Base-by-base conservation (phyloP, 2,113 vertebrate genomes). In the Sclerurus mexicanus region DNA sequence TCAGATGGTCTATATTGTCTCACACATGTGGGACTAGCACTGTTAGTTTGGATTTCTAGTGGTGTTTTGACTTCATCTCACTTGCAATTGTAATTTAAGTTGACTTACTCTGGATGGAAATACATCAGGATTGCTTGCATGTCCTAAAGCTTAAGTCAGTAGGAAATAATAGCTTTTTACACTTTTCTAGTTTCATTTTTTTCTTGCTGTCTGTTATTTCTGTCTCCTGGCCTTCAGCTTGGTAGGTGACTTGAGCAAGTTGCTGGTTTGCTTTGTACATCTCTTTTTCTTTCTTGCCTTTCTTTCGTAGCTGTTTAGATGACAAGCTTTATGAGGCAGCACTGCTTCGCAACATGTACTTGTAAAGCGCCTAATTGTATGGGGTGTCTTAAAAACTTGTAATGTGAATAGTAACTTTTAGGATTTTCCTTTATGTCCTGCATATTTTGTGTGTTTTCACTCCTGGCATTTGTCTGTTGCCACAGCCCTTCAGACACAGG, bases 11-110 rank as follows among this genome's bases (percentile, higher is more conserved):
- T 47, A 0, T 2, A 2, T 63, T 52, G 37, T 67, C 16, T 81
- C 21, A 31, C 11, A 20, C 0, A 0, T 5, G 1, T 12, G 21
- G 7, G 27, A 55, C 22, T 14, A 10, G n/a, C 24, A 31, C 14
- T 7, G 35, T 85, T 18, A 22, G 14, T 80, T 49, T 9, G 10
- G 9, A 35, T 37, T 87, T 82, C 42, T 60, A 52, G 40, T 17
- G 11, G 7, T 68, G 22, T 50, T 86, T 80, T 69, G n/a, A 46
- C n/a, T 89, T 90, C 9, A 31, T 73, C 24, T 84, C 4, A 49
- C 25, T 72, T 84, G n/a, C 12, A 59, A 7, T 55, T 82, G 4
- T 50, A 64, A 31, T 31, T 63, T n/a, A 68, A 52, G 14, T 47
- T 84, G 31, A 30, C 30, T 85, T 80, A 67, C 11, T 62, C 33